Evolutionary conservation across 2,113 vertebrate genomes (phyloP).

Genomic region (Condylura cristata): DNA sequence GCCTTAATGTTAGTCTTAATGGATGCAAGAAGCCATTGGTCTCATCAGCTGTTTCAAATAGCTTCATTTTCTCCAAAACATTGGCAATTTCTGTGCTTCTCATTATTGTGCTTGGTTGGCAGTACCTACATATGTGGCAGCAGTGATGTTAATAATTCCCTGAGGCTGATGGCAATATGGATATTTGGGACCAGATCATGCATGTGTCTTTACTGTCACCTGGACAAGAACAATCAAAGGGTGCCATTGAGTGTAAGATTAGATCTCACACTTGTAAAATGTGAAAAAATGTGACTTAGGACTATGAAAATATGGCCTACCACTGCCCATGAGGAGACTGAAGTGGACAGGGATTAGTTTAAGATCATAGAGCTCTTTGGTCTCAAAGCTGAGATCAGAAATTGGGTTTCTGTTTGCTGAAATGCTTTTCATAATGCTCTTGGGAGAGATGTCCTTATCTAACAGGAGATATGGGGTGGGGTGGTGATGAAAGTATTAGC

Average conservation of each 20-base stretch:
- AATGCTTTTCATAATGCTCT: neutral
- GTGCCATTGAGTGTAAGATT: neutral
- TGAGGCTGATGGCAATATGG: neutral
- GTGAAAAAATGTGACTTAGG: neutral
- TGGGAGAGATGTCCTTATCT: neutral
- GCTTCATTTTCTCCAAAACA: neutral
- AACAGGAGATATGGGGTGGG: neutral
- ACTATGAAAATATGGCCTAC: neutral
- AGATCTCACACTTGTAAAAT: neutral
- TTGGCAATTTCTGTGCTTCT: neutral
- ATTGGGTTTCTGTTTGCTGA: neutral
- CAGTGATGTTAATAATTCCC: neutral
- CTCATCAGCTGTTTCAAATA: neutral
- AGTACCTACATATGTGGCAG: neutral
- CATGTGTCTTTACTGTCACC: neutral
- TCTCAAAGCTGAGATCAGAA: neutral
- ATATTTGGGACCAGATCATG: neutral
- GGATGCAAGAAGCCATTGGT: neutral
- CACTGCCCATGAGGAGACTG: neutral
- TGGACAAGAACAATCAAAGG: neutral
- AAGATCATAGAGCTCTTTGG: neutral
- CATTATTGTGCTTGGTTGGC: neutral
- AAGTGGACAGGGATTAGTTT: neutral
- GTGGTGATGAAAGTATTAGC: neutral
- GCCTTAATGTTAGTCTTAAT: neutral